Evolutionary conservation across 2,888 invertebrate species (phyloP).

Genomic region (Drosophila stalkeri): DNA sequence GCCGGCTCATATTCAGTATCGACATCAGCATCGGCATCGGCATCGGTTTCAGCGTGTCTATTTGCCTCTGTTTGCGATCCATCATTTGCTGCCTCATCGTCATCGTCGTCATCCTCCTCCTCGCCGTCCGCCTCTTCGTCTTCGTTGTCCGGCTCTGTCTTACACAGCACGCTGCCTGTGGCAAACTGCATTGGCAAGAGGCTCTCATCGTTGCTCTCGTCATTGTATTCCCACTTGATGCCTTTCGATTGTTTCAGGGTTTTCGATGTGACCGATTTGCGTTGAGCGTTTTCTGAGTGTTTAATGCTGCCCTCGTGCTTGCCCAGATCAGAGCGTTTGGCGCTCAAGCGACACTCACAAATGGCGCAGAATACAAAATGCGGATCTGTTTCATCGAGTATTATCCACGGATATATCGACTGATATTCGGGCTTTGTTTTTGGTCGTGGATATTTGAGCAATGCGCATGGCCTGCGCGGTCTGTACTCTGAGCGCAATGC

Average conservation of each 20-base stretch:
- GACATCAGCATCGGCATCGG: constrained; percentile 26
- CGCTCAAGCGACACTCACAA: constrained; percentile 74
- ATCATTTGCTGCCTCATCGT: constrained; percentile 35
- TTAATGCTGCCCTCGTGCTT: constrained; percentile 79
- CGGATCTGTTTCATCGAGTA: constrained; percentile 76
- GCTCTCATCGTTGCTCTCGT: constrained; percentile 57
- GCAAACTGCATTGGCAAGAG: constrained; percentile 48
- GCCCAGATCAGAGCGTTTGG: constrained; percentile 77
- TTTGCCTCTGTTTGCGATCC: neutral
- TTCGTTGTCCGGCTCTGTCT: constrained; percentile 45
- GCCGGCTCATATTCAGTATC: constrained; percentile 51
- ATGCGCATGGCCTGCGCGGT: constrained; percentile 69
- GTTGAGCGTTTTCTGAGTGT: constrained; percentile 72
- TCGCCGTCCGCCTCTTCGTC: constrained; percentile 45
- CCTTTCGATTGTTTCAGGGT: constrained; percentile 3
- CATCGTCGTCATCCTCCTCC: constrained; percentile 38
- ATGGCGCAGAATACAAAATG: constrained; percentile 76
- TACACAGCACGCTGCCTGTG: constrained; percentile 13
- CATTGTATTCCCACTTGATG: constrained; percentile 74
- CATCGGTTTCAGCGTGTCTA: constrained; percentile 15
- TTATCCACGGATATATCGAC: constrained; percentile 72
- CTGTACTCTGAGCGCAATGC: constrained; percentile 76
- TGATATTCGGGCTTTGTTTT: constrained; percentile 77
- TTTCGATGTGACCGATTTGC: constrained; percentile 57
- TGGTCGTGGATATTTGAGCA: constrained; percentile 74